A percentile compares a stretch with the other conserved stretches of the same genome.
Conservation (phyloP, 2,888 invertebrate genomes). For the Amphipoea oculea region DNA sequence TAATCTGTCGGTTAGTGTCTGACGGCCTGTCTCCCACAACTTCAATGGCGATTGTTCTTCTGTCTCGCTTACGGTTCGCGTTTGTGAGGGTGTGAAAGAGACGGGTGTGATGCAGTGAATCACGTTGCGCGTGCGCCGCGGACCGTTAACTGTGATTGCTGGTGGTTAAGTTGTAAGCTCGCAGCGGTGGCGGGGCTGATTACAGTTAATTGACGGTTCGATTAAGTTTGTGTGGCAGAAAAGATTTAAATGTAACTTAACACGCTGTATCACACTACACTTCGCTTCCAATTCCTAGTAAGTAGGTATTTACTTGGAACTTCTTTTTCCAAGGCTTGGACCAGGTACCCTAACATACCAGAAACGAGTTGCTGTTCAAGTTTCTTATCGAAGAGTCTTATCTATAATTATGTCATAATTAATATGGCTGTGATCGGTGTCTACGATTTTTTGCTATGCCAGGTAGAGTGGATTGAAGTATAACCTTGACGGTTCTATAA, state of each 20-base stretch:
- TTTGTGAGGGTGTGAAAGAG: constrained; percentile 63
- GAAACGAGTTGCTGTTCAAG: neutral
- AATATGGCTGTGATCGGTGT: neutral
- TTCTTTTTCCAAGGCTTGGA: neutral
- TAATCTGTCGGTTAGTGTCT: constrained; percentile 71
- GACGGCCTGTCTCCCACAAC: constrained; percentile 79
- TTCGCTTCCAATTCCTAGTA: neutral
- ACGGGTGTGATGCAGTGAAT: constrained; percentile 67
- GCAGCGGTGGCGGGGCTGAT: constrained; percentile 30
- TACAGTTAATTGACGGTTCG: constrained; percentile 9
- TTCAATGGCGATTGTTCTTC: constrained; percentile 82
- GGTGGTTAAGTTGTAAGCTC: constrained; percentile 63
- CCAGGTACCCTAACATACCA: neutral
- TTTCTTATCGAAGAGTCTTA: neutral
- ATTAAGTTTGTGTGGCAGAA: neutral
- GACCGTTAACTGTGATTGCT: constrained; percentile 77
- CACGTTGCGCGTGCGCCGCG: constrained; percentile 77
- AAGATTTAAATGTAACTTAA: neutral
- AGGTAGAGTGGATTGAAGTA: neutral
- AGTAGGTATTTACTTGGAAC: neutral
- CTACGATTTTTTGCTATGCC: neutral
- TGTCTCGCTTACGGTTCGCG: constrained; percentile 69
- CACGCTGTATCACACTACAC: neutral
- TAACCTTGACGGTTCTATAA: neutral
- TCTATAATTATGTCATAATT: neutral